Evolutionary conservation across 2,113 vertebrate species (phyloP).

Genomic region (Cyphomyrus discorhynchus): DNA sequence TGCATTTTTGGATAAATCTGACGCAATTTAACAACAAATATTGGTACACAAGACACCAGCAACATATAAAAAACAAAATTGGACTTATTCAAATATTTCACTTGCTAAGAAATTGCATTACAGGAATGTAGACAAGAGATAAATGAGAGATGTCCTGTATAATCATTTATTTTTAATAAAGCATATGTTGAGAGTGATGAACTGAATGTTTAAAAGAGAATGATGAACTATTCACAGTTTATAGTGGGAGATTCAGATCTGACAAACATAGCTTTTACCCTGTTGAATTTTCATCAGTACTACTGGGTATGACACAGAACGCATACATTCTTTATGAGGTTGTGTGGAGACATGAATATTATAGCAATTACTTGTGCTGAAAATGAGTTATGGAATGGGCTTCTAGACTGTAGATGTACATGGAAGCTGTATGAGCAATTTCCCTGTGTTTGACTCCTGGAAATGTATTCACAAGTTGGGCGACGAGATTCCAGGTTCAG

Average conservation of each 20-base stretch:
- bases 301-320: not conserved
- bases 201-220: not conserved
- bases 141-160: not conserved
- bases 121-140: not conserved
- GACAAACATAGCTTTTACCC: not conserved
- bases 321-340: not conserved
- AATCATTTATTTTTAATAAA: constrained; percentile 5
- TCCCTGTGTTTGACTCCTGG: not conserved
- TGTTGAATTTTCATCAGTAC: not conserved
- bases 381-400: not conserved
- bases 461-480: not conserved
- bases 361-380: constrained; percentile 4
- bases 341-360: not conserved
- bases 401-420: not conserved
- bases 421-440: not conserved
- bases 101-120: not conserved
- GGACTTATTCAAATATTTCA: not conserved
- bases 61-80: not conserved
- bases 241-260: not conserved
- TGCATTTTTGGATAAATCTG: not conserved
- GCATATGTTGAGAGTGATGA: not conserved
- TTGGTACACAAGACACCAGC: not conserved
- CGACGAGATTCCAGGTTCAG: not conserved
- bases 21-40: not conserved
- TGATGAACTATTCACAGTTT: not conserved